These are phyloP conservation scores for Acipenser ruthenus DNA, from an alignment of 2,797 vertebrate species.

Conservation along the genomic window DNA sequence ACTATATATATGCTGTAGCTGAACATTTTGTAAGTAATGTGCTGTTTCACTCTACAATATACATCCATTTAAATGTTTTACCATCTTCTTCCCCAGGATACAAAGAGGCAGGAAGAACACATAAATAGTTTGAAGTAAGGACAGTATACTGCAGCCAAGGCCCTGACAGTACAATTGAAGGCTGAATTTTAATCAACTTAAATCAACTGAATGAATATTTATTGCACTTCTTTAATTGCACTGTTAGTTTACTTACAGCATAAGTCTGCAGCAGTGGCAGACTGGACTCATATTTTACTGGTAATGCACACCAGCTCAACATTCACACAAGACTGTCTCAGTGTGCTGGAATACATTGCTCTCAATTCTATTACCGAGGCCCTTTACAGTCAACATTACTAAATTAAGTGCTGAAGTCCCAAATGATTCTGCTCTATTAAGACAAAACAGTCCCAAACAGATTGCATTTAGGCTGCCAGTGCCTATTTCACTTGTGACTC, in stretches of 20 bases:
- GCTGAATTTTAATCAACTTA: slow-evolving; percentile 38
- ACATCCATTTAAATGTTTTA: slow-evolving; percentile 5
- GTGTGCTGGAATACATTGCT: slow-evolving; percentile 34
- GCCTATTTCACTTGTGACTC: slow-evolving; percentile 36
- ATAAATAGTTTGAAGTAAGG: slow-evolving; percentile 23
- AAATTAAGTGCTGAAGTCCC: slow-evolving; percentile 46
- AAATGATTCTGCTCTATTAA: slow-evolving; percentile 61
- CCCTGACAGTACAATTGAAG: slow-evolving; percentile 34
- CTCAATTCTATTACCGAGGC: slow-evolving; percentile 31
- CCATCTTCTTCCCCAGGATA: slow-evolving; percentile 4
- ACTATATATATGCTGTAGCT: slow-evolving; percentile 30
- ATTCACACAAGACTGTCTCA: slow-evolving; percentile 27
- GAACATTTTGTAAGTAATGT: slow-evolving; percentile 37
- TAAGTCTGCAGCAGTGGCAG: slow-evolving; percentile 39
- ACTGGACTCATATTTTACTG: slow-evolving; percentile 39
- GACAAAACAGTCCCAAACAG: slow-evolving; percentile 48
- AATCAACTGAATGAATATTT: slow-evolving; percentile 48
- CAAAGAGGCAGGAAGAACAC: slow-evolving; percentile 4
- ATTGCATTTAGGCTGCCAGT: slow-evolving; percentile 56
- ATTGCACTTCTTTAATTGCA: slow-evolving; percentile 44
- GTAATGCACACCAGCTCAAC: slow-evolving; percentile 39
- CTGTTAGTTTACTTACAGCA: slow-evolving; percentile 40
- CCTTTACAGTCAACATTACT: slow-evolving; percentile 44
- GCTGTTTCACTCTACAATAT: slow-evolving; percentile 16
- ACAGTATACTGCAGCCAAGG: slow-evolving; percentile 23